These are phyloP conservation scores for Misgurnus mizolepis DNA, from an alignment of 2,113 vertebrate genomes.

Conservation along the genomic window DNA sequence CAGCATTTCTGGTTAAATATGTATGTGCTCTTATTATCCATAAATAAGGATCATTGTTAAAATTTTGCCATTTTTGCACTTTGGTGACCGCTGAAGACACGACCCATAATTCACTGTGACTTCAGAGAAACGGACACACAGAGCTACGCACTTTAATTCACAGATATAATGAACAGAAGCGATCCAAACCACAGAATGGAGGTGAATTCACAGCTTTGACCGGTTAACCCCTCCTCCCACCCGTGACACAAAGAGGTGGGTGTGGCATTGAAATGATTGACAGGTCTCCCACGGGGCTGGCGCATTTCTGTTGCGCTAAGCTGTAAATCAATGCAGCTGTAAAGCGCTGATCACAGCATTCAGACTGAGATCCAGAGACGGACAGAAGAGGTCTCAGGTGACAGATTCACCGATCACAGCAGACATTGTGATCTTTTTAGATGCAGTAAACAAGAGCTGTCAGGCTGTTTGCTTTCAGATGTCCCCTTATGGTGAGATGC, in stretches of 20 bases:
- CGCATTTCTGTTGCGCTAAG: slow-evolving; percentile 43
- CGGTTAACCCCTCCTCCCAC: not conserved
- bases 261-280: slow-evolving; percentile 41
- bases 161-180: slow-evolving; percentile 27
- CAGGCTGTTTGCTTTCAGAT: not conserved
- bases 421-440: not conserved
- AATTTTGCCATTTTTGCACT: not conserved
- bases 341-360: slow-evolving; percentile 49
- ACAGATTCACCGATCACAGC: slow-evolving; percentile 39
- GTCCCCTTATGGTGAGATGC: slow-evolving; percentile 39
- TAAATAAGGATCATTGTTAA: not conserved
- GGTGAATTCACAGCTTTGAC: not conserved
- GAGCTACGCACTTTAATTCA: not conserved
- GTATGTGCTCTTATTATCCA: not conserved
- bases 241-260: slow-evolving; percentile 40
- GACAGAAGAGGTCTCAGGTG: slow-evolving; percentile 31
- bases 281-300: slow-evolving; percentile 40
- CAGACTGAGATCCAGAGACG: slow-evolving; percentile 20
- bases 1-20: no score
- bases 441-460: slow-evolving; percentile 21
- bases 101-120: not conserved
- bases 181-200: not conserved
- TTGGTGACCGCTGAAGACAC: not conserved
- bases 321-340: slow-evolving; percentile 52
- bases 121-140: not conserved